Evolutionary conservation across 2,797 vertebrate genomes (phyloP).

Genomic region (Chromobotia macracanthus): DNA sequence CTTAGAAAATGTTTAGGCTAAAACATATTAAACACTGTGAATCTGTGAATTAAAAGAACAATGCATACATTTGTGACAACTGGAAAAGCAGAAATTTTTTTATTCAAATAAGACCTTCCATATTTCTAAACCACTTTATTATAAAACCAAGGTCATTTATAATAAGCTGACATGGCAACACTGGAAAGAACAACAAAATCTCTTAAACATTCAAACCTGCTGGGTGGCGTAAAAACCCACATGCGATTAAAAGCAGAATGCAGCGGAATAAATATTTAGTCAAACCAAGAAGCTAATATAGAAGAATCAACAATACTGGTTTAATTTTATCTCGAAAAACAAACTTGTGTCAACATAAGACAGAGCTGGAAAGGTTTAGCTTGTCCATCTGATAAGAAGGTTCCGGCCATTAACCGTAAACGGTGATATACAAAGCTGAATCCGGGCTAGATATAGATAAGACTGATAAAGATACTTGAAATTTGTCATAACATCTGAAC

Average conservation of each 20-base stretch:
- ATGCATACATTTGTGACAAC: no score
- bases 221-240: neutral
- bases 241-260: conserved; percentile 9
- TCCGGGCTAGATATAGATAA: conserved; percentile 3
- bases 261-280: neutral
- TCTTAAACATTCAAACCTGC: neutral
- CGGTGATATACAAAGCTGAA: conserved; percentile 10
- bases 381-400: conserved; percentile 52
- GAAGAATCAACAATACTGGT: conserved; percentile 36
- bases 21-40: no score
- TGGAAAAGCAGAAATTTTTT: no score
- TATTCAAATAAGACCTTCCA: no score
- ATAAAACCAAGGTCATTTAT: no score
- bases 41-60: no score
- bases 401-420: conserved; percentile 12
- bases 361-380: conserved; percentile 27
- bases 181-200: neutral
- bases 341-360: conserved; percentile 32
- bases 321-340: conserved; percentile 64
- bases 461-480: neutral
- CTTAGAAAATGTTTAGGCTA: no score
- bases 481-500: neutral
- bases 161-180: neutral
- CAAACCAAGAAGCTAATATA: conserved; percentile 8
- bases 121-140: no score